These are phyloP conservation scores for Brachionus angularis DNA, from an alignment of 1,140 invertebrate species.

Conservation along the genomic window DNA sequence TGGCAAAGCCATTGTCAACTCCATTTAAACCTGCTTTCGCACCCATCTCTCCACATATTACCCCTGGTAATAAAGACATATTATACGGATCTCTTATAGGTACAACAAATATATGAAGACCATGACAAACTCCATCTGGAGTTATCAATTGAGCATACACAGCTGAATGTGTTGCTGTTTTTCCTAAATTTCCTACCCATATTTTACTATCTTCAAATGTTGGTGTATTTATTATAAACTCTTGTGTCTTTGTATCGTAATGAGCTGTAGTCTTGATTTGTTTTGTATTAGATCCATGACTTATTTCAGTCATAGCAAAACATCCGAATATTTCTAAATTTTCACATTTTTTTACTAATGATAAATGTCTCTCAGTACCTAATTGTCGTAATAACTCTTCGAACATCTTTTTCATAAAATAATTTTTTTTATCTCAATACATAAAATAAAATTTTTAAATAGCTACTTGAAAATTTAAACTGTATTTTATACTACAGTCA, in stretches of 20 bases:
- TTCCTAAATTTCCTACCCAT: constrained; percentile 73
- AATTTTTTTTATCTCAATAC: background rate
- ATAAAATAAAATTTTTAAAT: background rate
- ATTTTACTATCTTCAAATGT: constrained; percentile 78
- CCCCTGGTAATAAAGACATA: constrained; percentile 69
- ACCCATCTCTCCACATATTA: constrained; percentile 78
- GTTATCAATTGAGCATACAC: constrained; percentile 83
- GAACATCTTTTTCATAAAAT: constrained; percentile 51
- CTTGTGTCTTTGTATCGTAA: constrained; percentile 68
- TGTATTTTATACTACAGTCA: constrained; percentile 65
- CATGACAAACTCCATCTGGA: constrained; percentile 73
- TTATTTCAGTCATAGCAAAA: constrained; percentile 83
- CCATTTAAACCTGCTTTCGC: constrained; percentile 63
- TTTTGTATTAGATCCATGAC: constrained; percentile 88
- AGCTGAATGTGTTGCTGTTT: constrained; percentile 75
- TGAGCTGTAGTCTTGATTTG: constrained; percentile 81
- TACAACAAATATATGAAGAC: constrained; percentile 77
- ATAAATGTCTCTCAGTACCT: constrained; percentile 71
- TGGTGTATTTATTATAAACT: constrained; percentile 44
- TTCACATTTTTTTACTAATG: constrained; percentile 67
- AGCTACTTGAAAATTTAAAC: constrained; percentile 45
- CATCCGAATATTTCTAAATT: constrained; percentile 68
- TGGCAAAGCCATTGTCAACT: constrained; percentile 57
- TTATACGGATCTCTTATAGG: constrained; percentile 74
- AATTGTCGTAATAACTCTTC: constrained; percentile 48